Percentiles rank a stretch among this genome's conserved stretches.
Conservation (phyloP, 2,113 vertebrate species). For the Garra rufa region DNA sequence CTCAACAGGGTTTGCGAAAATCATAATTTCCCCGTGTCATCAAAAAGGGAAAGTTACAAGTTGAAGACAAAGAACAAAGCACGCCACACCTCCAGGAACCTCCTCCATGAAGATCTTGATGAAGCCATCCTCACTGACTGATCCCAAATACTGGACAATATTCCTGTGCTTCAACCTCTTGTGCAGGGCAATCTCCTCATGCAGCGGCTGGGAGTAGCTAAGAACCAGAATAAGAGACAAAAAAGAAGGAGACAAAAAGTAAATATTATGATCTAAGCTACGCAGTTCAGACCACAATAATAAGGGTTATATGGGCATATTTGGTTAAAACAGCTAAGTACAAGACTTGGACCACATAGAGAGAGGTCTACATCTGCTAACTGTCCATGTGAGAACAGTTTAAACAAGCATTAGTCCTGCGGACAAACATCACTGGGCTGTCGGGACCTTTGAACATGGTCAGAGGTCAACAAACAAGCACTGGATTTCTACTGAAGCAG, state of each 20-base stretch:
- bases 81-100: constrained; percentile 86
- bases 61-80: not conserved
- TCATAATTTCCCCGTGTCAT: not conserved
- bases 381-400: constrained; percentile 7
- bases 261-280: not conserved
- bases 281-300: not conserved
- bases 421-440: not conserved
- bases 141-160: constrained; percentile 92
- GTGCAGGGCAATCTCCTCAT: constrained; percentile 91
- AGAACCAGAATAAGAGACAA: not conserved
- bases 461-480: not conserved
- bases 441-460: constrained; percentile 7
- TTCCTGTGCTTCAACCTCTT: constrained; percentile 89
- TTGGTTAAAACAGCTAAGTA: not conserved
- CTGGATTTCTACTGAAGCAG: not conserved
- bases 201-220: constrained; percentile 90
- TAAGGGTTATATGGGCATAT: not conserved
- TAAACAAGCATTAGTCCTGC: constrained; percentile 47
- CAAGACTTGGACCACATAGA: not conserved
- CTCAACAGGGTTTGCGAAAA: not conserved
- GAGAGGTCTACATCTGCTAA: constrained; percentile 29
- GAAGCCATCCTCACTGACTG: constrained; percentile 86
- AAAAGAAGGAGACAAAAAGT: not conserved
- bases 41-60: not conserved
- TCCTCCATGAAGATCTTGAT: constrained; percentile 98